Conservation (phyloP, 2,113 vertebrate genomes). For the Pao palembangensis region DNA sequence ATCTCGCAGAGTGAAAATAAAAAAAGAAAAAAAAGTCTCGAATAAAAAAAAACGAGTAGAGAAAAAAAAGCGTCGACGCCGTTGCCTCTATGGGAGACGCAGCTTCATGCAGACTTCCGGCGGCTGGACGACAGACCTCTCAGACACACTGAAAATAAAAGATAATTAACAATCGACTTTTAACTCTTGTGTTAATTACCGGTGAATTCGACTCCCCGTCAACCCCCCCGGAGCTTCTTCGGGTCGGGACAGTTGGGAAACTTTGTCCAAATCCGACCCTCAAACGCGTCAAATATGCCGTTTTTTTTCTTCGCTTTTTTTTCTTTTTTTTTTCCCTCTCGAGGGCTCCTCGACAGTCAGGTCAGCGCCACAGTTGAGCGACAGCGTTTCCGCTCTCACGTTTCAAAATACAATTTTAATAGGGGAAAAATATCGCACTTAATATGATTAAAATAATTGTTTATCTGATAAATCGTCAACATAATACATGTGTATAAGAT, state of each 20-base stretch:
- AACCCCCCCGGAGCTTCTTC: conserved; percentile 67
- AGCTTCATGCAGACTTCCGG: conserved; percentile 81
- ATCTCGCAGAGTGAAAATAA: conserved; percentile 70
- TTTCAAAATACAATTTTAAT: conserved; percentile 44
- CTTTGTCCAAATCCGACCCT: conserved; percentile 75
- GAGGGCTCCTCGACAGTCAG: conserved; percentile 37
- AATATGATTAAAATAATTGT: background rate
- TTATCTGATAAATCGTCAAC: background rate
- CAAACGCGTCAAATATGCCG: conserved; percentile 64
- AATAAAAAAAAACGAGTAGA: conserved; percentile 62
- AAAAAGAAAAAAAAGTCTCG: conserved; percentile 70
- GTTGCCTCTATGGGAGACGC: conserved; percentile 69
- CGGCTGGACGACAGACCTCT: conserved; percentile 66
- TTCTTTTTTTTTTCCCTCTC: conserved; percentile 48
- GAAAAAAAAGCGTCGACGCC: conserved; percentile 67
- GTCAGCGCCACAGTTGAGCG: accelerated
- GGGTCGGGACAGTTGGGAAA: conserved; percentile 76
- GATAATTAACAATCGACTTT: conserved; percentile 57
- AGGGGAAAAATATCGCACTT: no score
- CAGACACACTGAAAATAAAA: conserved; percentile 65
- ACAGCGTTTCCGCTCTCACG: conserved; percentile 1
- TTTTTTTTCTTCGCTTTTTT: conserved; percentile 70
- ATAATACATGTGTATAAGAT: background rate
- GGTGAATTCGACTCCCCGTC: conserved; percentile 64
- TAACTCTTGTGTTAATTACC: conserved; percentile 69